A percentile compares a stretch with the other conserved stretches of the same genome.
Evolutionary conservation across 2,797 vertebrate genomes (phyloP).

Genomic region (Crocidura indochinensis): DNA sequence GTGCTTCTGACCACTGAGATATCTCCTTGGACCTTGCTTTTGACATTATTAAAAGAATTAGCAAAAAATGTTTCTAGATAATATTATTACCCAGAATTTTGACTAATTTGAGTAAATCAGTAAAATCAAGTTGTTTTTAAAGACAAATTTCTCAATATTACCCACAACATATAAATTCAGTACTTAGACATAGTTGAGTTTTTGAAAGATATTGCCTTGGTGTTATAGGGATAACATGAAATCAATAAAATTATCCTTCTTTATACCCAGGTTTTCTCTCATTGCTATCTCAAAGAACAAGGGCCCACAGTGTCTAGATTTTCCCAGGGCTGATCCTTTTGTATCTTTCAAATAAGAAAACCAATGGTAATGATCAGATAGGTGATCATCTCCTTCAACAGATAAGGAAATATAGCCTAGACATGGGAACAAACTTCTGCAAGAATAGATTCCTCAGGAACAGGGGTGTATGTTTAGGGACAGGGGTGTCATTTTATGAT

Average conservation of each 20-base stretch:
- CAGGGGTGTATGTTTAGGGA: neutral
- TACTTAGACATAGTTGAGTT: neutral
- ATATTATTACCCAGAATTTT: neutral
- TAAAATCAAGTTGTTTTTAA: neutral
- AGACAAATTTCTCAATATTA: neutral
- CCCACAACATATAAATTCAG: neutral
- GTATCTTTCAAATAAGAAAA: neutral
- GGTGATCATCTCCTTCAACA: neutral
- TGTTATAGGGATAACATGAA: neutral
- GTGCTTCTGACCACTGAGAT: too few relatives aligned
- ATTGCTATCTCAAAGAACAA: too few relatives aligned
- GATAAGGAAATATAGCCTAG: neutral
- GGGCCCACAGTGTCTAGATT: too few relatives aligned
- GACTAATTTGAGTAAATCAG: conserved; percentile 21
- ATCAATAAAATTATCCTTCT: neutral
- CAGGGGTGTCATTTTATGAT: neutral
- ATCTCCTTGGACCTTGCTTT: neutral
- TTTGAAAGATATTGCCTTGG: neutral
- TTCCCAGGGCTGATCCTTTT: neutral
- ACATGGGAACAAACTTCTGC: neutral
- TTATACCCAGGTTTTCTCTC: neutral
- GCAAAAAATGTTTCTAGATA: conserved; percentile 5
- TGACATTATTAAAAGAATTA: neutral
- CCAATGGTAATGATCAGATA: neutral
- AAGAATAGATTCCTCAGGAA: neutral